Conservation (phyloP, 2,113 vertebrate species). For the Brachyistius frenatus region DNA sequence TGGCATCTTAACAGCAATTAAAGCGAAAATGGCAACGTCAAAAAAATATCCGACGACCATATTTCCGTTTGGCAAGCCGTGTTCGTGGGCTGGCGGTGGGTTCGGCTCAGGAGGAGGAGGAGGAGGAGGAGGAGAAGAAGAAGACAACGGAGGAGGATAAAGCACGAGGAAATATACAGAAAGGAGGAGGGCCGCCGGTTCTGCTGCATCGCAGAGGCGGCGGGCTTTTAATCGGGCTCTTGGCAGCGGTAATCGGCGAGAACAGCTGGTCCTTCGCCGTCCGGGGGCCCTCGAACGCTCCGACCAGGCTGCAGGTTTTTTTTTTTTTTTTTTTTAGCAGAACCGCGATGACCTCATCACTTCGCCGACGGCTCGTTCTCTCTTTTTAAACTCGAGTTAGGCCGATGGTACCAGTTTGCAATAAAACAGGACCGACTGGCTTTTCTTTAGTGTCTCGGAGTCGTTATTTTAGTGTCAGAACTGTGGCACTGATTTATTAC, state of each 20-base stretch:
- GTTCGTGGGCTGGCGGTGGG: conserved; percentile 13
- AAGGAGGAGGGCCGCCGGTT: background rate
- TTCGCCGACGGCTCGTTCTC: background rate
- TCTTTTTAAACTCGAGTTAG: background rate
- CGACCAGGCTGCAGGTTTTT: background rate
- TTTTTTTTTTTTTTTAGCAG: background rate
- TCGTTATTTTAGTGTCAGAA: background rate
- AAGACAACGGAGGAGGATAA: background rate
- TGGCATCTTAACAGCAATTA: conserved; percentile 62
- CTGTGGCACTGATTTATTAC: background rate
- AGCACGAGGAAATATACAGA: conserved; percentile 1
- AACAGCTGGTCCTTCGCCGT: conserved; percentile 28
- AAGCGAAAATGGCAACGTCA: conserved; percentile 52
- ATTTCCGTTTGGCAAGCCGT: conserved; percentile 52
- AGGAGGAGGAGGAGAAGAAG: background rate
- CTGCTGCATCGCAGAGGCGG: background rate
- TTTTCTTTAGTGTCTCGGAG: background rate
- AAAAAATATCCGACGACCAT: conserved; percentile 39
- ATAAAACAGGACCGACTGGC: background rate
- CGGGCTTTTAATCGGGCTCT: conserved; percentile 14
- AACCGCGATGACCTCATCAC: conserved; percentile 2
- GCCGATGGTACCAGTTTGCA: background rate
- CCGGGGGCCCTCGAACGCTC: conserved; percentile 2
- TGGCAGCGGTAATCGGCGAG: conserved; percentile 22
- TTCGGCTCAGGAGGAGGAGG: conserved; percentile 14